Percentiles rank a stretch among this genome's conserved stretches.
phyloP scores from a whole-genome alignment of 2,113 vertebrate genomes.

The Poeciliopsis prolifica region DNA sequence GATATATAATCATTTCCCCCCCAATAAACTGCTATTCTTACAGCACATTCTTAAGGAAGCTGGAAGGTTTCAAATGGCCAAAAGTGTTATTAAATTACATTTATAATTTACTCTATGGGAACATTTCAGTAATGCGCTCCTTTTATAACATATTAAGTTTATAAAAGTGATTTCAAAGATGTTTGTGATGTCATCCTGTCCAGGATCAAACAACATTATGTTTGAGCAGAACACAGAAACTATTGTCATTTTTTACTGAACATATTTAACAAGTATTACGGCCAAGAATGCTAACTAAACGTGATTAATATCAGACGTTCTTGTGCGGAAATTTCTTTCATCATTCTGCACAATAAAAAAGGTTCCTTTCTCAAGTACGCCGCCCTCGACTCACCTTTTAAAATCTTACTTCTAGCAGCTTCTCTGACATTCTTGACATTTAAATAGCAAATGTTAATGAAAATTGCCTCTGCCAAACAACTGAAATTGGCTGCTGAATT shows the following conservation, averaged over 20 bases:
- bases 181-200: not conserved
- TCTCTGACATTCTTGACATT: not conserved
- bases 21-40: too few relatives aligned
- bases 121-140: not conserved
- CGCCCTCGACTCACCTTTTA: not conserved
- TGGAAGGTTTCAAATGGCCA: not conserved
- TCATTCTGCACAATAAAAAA: slow-evolving; percentile 2
- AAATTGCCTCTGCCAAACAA: not conserved
- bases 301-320: not conserved
- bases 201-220: not conserved
- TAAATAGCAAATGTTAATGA: not conserved
- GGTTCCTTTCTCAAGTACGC: not conserved
- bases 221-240: too few relatives aligned
- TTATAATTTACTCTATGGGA: not conserved
- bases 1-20: not conserved
- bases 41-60: not conserved
- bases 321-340: slow-evolving; percentile 11
- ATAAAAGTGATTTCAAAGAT: not conserved
- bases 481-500: not conserved
- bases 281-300: not conserved
- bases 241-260: too few relatives aligned
- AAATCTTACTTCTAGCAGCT: not conserved
- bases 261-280: too few relatives aligned
- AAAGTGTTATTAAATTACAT: not conserved
- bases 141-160: too few relatives aligned